Percentiles rank a stretch among this genome's conserved stretches.
These are phyloP conservation scores for Leptodirus hochenwartii DNA, from an alignment of 2,888 invertebrate genomes.

Conservation along the genomic window DNA sequence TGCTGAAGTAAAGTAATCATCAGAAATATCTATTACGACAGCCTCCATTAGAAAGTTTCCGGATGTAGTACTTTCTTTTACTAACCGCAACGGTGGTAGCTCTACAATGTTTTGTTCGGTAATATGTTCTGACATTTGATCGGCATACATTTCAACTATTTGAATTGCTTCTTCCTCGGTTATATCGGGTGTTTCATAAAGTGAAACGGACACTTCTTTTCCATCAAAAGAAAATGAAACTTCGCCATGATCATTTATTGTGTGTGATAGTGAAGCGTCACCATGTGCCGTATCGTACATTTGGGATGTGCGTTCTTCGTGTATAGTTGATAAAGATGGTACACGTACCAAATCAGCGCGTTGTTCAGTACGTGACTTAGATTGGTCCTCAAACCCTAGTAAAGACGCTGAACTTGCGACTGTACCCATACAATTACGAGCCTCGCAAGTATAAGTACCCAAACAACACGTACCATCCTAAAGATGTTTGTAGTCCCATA, in stretches of 20 bases:
- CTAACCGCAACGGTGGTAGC: conserved; percentile 69
- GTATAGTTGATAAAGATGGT: conserved; percentile 76
- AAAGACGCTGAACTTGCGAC: conserved; percentile 77
- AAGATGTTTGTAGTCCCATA: conserved; percentile 7
- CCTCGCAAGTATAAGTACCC: conserved; percentile 82
- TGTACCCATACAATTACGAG: conserved; percentile 79
- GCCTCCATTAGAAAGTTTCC: conserved; percentile 83
- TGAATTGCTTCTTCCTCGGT: conserved; percentile 84
- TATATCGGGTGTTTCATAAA: conserved; percentile 82
- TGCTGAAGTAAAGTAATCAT: conserved; percentile 62
- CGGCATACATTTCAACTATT: conserved; percentile 88
- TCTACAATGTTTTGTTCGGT: conserved; percentile 72
- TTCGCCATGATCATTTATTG: conserved; percentile 66
- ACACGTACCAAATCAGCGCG: conserved; percentile 43
- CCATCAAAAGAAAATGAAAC: conserved; percentile 84
- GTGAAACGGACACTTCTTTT: conserved; percentile 76
- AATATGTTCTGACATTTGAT: conserved; percentile 73
- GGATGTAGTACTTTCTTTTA: conserved; percentile 76
- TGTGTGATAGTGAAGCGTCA: conserved; percentile 41
- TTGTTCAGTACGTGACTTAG: conserved; percentile 33
- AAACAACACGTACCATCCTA: conserved; percentile 72
- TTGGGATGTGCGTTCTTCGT: conserved; percentile 79
- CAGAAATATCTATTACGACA: conserved; percentile 74
- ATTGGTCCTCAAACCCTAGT: conserved; percentile 66
- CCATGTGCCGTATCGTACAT: conserved; percentile 66